Evolutionary conservation across 2,888 invertebrate species (phyloP).

Genomic region (Nematopogon swammerdamellus): DNA sequence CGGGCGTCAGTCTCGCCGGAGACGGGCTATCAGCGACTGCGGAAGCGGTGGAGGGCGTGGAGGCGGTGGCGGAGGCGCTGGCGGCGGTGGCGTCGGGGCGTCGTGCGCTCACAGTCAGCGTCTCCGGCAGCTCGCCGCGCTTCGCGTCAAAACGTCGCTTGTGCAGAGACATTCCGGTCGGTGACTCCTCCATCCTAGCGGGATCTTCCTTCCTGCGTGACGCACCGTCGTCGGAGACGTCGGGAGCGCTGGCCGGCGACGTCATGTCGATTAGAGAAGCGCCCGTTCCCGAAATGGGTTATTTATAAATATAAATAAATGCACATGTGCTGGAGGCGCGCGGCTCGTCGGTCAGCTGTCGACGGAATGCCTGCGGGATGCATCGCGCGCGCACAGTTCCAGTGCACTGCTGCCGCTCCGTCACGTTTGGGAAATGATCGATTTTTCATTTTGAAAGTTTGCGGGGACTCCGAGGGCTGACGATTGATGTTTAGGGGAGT

Average conservation of each 20-base stretch:
- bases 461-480: too few relatives aligned
- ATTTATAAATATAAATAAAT: conserved; percentile 48
- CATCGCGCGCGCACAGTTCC: conserved; percentile 14
- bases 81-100: conserved; percentile 16
- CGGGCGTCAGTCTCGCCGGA: conserved; percentile 34
- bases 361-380: conserved; percentile 33
- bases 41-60: conserved; percentile 36
- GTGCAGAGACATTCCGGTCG: conserved; percentile 40
- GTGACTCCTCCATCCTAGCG: too few relatives aligned
- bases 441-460: too few relatives aligned
- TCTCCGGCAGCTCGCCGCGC: conserved; percentile 8
- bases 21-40: conserved; percentile 39
- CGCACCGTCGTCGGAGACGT: conserved; percentile 27
- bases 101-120: conserved; percentile 7
- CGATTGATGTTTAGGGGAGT: not conserved
- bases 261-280: conserved; percentile 28
- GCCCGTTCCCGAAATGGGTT: conserved; percentile 21
- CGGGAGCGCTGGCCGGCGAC: conserved; percentile 34
- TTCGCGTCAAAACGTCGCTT: conserved; percentile 25
- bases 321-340: too few relatives aligned
- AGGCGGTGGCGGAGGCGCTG: conserved; percentile 37
- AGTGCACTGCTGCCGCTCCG: not conserved
- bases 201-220: conserved; percentile 17
- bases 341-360: conserved; percentile 18
- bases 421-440: not conserved